A percentile compares a stretch with the other conserved stretches of the same genome.
These are phyloP conservation scores for Sebastes nivosus DNA, from an alignment of 2,797 vertebrate species.

Conservation along the genomic window DNA sequence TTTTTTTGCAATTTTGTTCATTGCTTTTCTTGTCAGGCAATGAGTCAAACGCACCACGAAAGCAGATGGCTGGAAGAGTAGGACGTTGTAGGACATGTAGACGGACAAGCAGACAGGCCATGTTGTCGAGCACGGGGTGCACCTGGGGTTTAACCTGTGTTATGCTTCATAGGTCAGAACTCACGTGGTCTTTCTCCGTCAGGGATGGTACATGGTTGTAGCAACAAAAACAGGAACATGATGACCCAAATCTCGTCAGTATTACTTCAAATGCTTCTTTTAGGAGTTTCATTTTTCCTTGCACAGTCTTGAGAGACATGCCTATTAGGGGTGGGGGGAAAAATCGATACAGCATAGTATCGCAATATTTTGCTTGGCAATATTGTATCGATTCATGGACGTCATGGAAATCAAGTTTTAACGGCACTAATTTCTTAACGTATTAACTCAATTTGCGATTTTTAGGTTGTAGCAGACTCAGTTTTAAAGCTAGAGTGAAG, in stretches of 20 bases:
- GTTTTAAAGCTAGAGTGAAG: neutral
- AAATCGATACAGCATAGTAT: too few species aligned
- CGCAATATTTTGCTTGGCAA: too few species aligned
- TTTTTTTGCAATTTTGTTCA: conserved; percentile 14
- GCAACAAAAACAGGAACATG: conserved; percentile 22
- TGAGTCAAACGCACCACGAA: neutral
- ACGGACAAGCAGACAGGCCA: neutral
- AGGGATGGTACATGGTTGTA: neutral
- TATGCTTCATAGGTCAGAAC: conserved; percentile 29
- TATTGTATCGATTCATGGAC: too few species aligned
- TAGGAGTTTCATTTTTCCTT: neutral
- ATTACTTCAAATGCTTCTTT: neutral
- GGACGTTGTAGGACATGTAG: neutral
- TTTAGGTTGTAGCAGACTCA: too few species aligned
- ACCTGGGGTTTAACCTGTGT: conserved; percentile 33
- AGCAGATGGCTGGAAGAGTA: conserved; percentile 2
- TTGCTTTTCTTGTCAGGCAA: neutral
- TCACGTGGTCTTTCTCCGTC: neutral
- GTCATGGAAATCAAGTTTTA: too few species aligned
- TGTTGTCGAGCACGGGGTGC: neutral
- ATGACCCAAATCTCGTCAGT: conserved; percentile 49
- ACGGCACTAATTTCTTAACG: too few species aligned
- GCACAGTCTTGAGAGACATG: neutral
- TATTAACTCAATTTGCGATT: too few species aligned
- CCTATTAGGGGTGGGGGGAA: rapidly evolving